phyloP scores from a whole-genome alignment of 2,888 invertebrate species.

The Mythimna pallens region DNA sequence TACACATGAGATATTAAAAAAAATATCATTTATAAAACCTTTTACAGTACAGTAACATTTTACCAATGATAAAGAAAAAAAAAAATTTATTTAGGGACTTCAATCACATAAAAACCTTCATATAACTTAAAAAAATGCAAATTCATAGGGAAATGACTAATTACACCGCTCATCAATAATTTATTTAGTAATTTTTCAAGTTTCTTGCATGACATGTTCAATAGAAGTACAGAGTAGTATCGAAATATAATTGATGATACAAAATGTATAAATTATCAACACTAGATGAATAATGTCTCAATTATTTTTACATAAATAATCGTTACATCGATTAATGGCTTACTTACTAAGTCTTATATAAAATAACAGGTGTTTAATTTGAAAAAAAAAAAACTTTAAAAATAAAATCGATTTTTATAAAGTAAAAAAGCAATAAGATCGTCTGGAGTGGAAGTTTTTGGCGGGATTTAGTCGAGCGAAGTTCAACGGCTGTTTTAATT shows the following conservation, averaged over 20 bases:
- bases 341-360: slow-evolving; percentile 25
- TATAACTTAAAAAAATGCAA: slow-evolving; percentile 20
- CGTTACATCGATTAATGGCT: slow-evolving; percentile 52
- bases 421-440: too few species aligned
- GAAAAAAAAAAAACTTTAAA: neutral
- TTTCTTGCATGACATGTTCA: slow-evolving; percentile 9
- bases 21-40: too few species aligned
- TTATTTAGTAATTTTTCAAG: slow-evolving; percentile 43
- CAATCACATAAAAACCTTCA: neutral
- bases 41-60: too few species aligned
- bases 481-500: too few species aligned
- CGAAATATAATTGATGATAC: slow-evolving; percentile 44
- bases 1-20: too few species aligned
- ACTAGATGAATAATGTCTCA: slow-evolving; percentile 49
- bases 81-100: neutral
- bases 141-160: slow-evolving; percentile 9
- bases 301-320: slow-evolving; percentile 70
- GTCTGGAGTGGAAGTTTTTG: too few species aligned
- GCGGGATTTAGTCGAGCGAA: too few species aligned
- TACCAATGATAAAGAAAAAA: neutral
- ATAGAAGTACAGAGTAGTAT: slow-evolving; percentile 12
- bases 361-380: slow-evolving; percentile 25
- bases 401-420: too few species aligned
- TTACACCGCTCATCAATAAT: slow-evolving; percentile 13
- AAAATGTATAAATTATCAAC: slow-evolving; percentile 54